Evolutionary conservation across 2,113 vertebrate genomes (phyloP), one percentile per base, ranked within the genome.

Genomic region (Syngnathoides biaculeatus): DNA sequence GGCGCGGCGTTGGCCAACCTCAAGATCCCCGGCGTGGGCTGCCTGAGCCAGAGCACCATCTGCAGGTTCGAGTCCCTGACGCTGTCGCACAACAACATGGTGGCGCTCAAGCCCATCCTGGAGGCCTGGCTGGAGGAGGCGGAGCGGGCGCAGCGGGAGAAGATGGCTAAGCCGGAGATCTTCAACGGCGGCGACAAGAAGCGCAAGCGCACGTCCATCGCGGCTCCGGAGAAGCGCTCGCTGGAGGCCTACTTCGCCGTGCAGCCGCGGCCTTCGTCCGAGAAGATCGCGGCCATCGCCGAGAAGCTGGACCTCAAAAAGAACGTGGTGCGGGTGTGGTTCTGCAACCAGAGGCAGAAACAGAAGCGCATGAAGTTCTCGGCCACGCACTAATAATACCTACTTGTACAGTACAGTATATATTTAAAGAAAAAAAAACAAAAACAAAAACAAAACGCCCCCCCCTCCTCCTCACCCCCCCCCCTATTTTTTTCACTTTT

Each of bases 351-450:
- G 89, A 91, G 95, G 92, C 95, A 96, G 86, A 96, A 96, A 84
- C 95, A 96, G 90, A 96, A 96, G 92, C 85, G 95, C 73, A 96
- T 96, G 95, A 96, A 96, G 89, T 97, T 97, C 87, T 97, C 95
- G 64, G 95, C 95, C n/a, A 92, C 94, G 68, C 95, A 96, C 89
- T 96, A 92, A 88, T 47, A 47, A 50, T 8, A 52, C n/a, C 6
- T 17, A 7, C 3, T n/a, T n/a, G n/a, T n/a, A n/a, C n/a, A n/a
- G n/a, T n/a, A n/a, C n/a, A n/a, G n/a, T n/a, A n/a, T n/a, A n/a
- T n/a, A n/a, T n/a, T n/a, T 4, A 17, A 45, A 3, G 13, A 15
- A 5, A 45, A 15, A 45, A 15, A 15, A 15, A 15, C 3, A 7
- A 6, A 48, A 48, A 3, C 1, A 48, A 48, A 48, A 19, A 13